Percentiles rank a stretch among this genome's conserved stretches.
Evolutionary conservation across 2,113 vertebrate genomes (phyloP).

Genomic region (Lagopus muta): DNA sequence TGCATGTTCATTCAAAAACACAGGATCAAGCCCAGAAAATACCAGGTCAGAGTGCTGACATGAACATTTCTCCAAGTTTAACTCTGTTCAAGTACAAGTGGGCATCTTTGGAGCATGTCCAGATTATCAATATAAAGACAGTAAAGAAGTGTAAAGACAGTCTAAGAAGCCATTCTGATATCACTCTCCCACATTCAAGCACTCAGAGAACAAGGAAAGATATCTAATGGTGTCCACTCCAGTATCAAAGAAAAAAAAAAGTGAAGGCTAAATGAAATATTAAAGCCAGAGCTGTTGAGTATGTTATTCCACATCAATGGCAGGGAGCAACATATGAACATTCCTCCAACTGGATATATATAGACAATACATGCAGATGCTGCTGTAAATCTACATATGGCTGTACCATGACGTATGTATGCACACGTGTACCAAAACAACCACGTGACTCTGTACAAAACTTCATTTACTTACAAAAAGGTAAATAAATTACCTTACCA

Average conservation of each 20-base stretch:
- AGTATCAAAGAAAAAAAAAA: not conserved
- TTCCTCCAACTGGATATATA: not conserved
- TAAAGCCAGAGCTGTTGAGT: not conserved
- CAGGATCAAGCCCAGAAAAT: fast-evolving
- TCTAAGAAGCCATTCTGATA: not conserved
- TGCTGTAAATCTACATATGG: fast-evolving
- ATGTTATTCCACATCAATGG: not conserved
- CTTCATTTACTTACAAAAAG: not conserved
- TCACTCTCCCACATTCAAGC: not conserved
- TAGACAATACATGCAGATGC: fast-evolving
- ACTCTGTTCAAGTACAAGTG: fast-evolving
- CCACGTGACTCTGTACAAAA: not conserved
- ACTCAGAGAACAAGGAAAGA: not conserved
- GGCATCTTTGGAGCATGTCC: not conserved
- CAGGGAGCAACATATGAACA: not conserved
- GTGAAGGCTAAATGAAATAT: not conserved
- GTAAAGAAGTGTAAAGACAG: too few relatives aligned
- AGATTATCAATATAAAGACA: not conserved
- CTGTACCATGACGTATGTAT: not conserved
- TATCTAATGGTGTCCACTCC: too few relatives aligned
- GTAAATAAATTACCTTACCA: too few relatives aligned
- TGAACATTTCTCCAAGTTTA: not conserved
- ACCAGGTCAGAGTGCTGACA: not conserved
- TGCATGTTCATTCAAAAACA: not conserved
- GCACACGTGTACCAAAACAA: not conserved